These are phyloP conservation scores for Agriotes lineatus DNA, from an alignment of 2,888 invertebrate species.

Conservation along the genomic window DNA sequence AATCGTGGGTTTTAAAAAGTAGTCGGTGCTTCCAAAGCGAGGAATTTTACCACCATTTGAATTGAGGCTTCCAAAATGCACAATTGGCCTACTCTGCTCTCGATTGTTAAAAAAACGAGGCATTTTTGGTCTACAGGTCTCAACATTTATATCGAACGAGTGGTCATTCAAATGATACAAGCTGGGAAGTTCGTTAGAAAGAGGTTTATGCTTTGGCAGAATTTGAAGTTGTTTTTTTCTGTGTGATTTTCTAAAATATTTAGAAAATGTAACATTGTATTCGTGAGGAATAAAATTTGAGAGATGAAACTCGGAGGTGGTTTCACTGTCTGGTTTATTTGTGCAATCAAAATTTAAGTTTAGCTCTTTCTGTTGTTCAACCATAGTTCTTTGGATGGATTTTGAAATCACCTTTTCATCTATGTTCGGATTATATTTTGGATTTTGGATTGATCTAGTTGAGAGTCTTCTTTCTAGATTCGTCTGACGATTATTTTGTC, in stretches of 20 bases:
- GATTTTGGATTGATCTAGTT: too few relatives aligned
- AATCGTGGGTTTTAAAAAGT: background rate
- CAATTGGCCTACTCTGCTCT: background rate
- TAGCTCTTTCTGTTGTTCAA: conserved; percentile 22
- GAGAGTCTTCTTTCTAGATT: too few relatives aligned
- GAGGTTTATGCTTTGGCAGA: background rate
- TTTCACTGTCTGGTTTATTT: background rate
- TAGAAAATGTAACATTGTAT: conserved; percentile 27
- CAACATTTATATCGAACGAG: too few relatives aligned
- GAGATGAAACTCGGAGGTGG: background rate
- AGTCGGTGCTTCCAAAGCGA: too few relatives aligned
- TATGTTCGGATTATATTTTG: too few relatives aligned
- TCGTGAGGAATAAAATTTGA: background rate
- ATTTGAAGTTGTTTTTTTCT: background rate
- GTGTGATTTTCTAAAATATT: conserved; percentile 22
- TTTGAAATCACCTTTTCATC: conserved; percentile 29
- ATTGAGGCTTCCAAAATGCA: background rate
- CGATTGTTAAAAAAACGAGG: too few relatives aligned
- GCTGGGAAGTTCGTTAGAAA: background rate
- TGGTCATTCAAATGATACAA: too few relatives aligned
- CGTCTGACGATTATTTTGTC: background rate
- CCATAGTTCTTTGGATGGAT: conserved; percentile 33
- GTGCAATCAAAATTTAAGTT: conserved; percentile 9
- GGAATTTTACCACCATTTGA: too few relatives aligned
- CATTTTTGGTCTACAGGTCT: too few relatives aligned